These are phyloP conservation scores for Laodelphax striatellus DNA, from an alignment of 1,140 invertebrate genomes.

Conservation along the genomic window DNA sequence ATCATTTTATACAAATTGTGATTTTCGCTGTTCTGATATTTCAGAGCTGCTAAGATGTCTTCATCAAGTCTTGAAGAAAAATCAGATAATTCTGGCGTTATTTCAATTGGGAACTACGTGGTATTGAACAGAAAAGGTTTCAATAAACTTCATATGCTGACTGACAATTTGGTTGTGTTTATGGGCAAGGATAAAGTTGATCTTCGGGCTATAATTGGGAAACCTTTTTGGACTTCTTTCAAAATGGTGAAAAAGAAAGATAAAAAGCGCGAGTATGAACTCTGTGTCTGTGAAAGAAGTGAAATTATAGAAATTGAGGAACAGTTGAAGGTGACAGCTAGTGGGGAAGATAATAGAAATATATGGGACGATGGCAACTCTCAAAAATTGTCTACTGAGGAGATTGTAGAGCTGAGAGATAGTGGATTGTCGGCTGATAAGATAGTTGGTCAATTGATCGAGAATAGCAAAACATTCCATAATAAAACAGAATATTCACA, in stretches of 20 bases:
- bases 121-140: constrained; percentile 62
- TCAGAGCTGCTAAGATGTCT: too few relatives aligned
- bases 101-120: constrained; percentile 53
- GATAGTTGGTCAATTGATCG: constrained; percentile 76
- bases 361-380: constrained; percentile 75
- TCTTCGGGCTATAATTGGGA: constrained; percentile 53
- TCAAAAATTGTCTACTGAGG: constrained; percentile 68
- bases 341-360: constrained; percentile 70
- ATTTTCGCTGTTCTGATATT: too few relatives aligned
- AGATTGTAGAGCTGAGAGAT: constrained; percentile 66
- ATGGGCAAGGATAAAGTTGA: constrained; percentile 61
- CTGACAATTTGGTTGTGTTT: constrained; percentile 43
- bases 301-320: constrained; percentile 29
- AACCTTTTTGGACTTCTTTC: constrained; percentile 65
- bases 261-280: constrained; percentile 41
- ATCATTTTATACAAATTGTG: too few relatives aligned
- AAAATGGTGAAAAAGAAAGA: constrained; percentile 54
- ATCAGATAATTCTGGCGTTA: constrained; percentile 11
- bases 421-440: constrained; percentile 62
- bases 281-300: constrained; percentile 41
- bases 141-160: constrained; percentile 60
- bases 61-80: too few relatives aligned
- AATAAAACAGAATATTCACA: constrained; percentile 86
- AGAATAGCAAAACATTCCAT: constrained; percentile 77
- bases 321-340: constrained; percentile 29